Evolutionary conservation across 2,888 invertebrate species (phyloP), one percentile per base, ranked within the genome.

Genomic region (Orthosia cruda): DNA sequence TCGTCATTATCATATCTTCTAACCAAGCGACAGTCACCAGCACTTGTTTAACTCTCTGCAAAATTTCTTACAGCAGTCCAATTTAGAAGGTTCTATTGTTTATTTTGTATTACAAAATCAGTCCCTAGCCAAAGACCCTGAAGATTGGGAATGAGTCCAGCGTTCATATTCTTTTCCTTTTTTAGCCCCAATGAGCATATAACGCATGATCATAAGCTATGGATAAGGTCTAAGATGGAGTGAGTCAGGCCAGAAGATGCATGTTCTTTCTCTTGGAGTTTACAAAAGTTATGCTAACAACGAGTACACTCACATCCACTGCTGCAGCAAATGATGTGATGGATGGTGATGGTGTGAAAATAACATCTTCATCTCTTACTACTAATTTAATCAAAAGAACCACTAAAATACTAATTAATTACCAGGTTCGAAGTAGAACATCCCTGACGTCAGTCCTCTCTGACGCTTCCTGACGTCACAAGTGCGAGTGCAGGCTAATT

Each of bases 401-500:
- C 4, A 32, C 13, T n/a, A 2, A 49, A 40, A 63, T 2, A 55
- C 47, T 4, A 52, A 65, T 49, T 16, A 59, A 32, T 32, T 49
- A 71, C 7, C 32, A 61, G 40, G 74, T 65, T 47, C 84, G 74
- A 83, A 86, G 84, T 85, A 81, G 81, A 88, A 70, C 70, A 80
- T 69, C 57, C 9, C 52, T 81, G 85, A 87, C 86, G 89, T 84
- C 80, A 83, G 49, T 23, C 13, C 9, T 58, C 61, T 68, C 79
- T 81, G 84, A 86, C 84, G 87, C 70, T 62, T 55, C 12, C 58
- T 62, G 62, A 89, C 89, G 89, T 89, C 89, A 89, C 76, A 65
- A 74, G 52, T 74, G 77, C 85, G 81, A 83, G 57, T 80, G 71
- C 81, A 71, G 64, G 73, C 89, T 89, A 89, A 89, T 82, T 87